Evolutionary conservation across 2,113 vertebrate genomes (phyloP), one percentile per base, ranked within the genome.

Genomic region (Corythornis madagascariensis): DNA sequence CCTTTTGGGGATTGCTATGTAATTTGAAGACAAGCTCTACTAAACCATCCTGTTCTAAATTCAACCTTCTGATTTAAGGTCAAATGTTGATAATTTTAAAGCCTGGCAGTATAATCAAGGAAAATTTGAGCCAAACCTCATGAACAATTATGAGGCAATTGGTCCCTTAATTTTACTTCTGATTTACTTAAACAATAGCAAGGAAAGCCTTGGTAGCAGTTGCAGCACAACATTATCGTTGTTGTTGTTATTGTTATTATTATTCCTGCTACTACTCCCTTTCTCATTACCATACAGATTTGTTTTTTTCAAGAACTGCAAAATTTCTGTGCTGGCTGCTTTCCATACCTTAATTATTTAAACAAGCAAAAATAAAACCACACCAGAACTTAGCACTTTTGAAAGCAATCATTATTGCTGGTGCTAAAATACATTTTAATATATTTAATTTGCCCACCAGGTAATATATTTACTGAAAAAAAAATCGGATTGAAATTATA

Each of bases 91-190:
- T 83, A 64, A 35, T 55, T 93, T 91, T 63, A 66, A 79, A 67
- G 26, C 38, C 17, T 3, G 20, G 48, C 24, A 61, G 8, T 40
- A 26, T 40, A 90, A 40, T 65, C 26, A 55, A 45, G 65, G 64
- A 77, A 65, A 33, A 55, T 11, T 13, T 72, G 65, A 90, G 57
- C 59, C 57, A 66, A 77, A 87, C 11, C 31, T 48, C 71, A 9
- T 71, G 82, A 61, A 86, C 42, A 76, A 14, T 26, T 50, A 9
- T 6, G 25, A 92, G 12, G 42, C 57, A 79, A 66, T 55, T 66
- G 53, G 42, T 81, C 82, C 69, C 88, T 94, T 90, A 66, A 79
- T 90, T 83, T 88, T 87, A 20, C 45, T 76, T 87, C 80, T 74
- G 29, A 28, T 89, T 95, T 89, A 22, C 35, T 42, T 79, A n/a